Conservation (phyloP, 2,797 vertebrate species). For the Channallabes apus region DNA sequence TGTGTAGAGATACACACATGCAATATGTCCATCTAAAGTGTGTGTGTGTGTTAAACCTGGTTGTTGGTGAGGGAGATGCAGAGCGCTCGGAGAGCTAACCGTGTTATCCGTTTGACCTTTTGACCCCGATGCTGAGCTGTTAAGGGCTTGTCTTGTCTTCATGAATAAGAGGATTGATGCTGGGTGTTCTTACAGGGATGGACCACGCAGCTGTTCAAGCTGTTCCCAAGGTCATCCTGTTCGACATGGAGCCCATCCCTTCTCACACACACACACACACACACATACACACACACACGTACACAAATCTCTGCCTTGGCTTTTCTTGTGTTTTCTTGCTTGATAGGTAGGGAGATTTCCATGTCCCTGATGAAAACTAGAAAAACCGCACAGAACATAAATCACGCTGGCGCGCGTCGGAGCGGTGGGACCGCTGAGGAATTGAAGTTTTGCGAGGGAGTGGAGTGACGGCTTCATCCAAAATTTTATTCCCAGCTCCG, state of each 20-base stretch:
- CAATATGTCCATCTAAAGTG: no score
- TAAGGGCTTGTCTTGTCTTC: conserved; percentile 38
- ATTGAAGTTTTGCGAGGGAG: conserved; percentile 9
- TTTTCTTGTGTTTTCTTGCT: conserved; percentile 8
- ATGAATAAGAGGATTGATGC: conserved; percentile 47
- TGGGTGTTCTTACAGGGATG: conserved; percentile 48
- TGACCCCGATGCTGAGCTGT: conserved; percentile 27
- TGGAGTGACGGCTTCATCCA: not conserved
- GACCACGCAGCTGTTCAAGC: conserved; percentile 46
- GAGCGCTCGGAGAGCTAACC: not conserved
- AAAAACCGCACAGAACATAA: not conserved
- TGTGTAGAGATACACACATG: not conserved
- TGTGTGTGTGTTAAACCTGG: not conserved
- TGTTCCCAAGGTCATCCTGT: conserved; percentile 43
- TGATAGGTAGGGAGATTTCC: conserved; percentile 17
- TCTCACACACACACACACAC: conserved; percentile 4
- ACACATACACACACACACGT: not conserved
- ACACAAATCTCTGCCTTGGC: not conserved
- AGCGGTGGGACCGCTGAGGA: conserved; percentile 15
- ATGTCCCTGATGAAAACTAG: conserved; percentile 20
- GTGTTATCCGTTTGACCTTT: not conserved
- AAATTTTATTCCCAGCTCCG: not conserved
- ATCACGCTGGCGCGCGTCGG: conserved; percentile 2
- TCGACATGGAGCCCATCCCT: conserved; percentile 37
- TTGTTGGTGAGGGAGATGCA: not conserved